Evolutionary conservation across 2,797 vertebrate genomes (phyloP).

Genomic region (Sebastes kiyomatsui): DNA sequence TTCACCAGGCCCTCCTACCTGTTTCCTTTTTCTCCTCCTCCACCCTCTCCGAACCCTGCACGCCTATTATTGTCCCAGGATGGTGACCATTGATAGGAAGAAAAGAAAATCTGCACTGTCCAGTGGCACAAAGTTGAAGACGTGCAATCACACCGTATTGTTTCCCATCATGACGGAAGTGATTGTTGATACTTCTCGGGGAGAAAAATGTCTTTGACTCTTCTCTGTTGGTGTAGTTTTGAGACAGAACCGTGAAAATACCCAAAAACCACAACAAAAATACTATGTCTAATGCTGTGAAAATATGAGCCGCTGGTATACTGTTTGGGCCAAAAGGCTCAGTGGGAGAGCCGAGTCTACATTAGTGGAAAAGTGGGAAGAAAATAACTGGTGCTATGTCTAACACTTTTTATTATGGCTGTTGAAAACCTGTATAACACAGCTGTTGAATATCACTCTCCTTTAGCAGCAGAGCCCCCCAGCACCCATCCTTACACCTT

Average conservation of each 20-base stretch:
- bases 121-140: constrained; percentile 39
- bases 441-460: constrained; percentile 73
- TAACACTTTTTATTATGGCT: constrained; percentile 74
- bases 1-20: constrained; percentile 89
- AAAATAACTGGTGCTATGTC: constrained; percentile 75
- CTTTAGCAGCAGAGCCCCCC: constrained; percentile 42
- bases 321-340: constrained; percentile 68
- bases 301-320: constrained; percentile 55
- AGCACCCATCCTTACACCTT: constrained; percentile 40
- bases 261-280: constrained; percentile 39
- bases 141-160: constrained; percentile 26
- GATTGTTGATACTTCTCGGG: constrained; percentile 13
- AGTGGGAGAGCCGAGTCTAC: constrained; percentile 57
- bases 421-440: constrained; percentile 71
- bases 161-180: constrained; percentile 30
- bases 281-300: constrained; percentile 51
- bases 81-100: constrained; percentile 38
- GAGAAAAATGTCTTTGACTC: constrained; percentile 31
- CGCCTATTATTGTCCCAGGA: constrained; percentile 54
- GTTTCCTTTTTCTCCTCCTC: constrained; percentile 60
- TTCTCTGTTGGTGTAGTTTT: not conserved
- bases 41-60: constrained; percentile 13
- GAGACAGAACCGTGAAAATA: constrained; percentile 28
- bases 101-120: constrained; percentile 5
- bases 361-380: constrained; percentile 66